A percentile compares a stretch with the other conserved stretches of the same genome.
These are phyloP conservation scores for Bombus superbus DNA, from an alignment of 1,140 invertebrate species.

Conservation along the genomic window DNA sequence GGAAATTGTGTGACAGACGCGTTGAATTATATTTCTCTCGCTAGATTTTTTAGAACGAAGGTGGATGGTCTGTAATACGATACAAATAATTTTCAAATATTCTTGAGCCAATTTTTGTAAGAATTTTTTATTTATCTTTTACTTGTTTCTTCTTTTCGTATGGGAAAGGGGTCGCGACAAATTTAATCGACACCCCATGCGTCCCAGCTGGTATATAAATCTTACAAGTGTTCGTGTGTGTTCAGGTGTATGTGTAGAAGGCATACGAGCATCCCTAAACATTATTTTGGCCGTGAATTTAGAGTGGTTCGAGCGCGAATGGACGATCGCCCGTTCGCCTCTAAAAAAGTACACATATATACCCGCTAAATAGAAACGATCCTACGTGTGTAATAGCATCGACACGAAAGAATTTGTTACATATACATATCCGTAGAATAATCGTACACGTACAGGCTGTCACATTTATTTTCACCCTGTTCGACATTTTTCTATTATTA, in stretches of 20 bases:
- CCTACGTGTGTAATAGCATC: slow-evolving; percentile 33
- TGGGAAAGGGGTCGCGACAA: neutral
- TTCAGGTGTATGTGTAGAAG: slow-evolving; percentile 48
- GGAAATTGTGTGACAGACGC: too few species aligned
- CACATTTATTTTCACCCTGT: neutral
- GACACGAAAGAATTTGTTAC: slow-evolving; percentile 42
- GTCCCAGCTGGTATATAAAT: neutral
- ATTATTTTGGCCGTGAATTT: slow-evolving; percentile 64
- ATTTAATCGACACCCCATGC: slow-evolving; percentile 32
- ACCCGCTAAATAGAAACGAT: slow-evolving; percentile 28
- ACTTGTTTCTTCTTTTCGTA: neutral
- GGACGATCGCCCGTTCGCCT: neutral
- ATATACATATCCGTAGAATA: slow-evolving; percentile 28
- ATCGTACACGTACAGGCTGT: neutral
- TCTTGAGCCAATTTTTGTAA: neutral
- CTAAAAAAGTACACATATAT: slow-evolving; percentile 27
- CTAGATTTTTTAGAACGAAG: too few species aligned
- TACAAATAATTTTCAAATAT: neutral
- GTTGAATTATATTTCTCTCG: too few species aligned
- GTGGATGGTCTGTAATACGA: too few species aligned
- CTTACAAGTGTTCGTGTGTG: slow-evolving; percentile 22
- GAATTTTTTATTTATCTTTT: neutral
- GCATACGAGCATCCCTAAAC: slow-evolving; percentile 55
- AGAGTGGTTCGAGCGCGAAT: slow-evolving; percentile 25
- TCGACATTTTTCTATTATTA: neutral